phyloP scores from a whole-genome alignment of 2,113 vertebrate species.

The Phalacrocorax brasilianus region DNA sequence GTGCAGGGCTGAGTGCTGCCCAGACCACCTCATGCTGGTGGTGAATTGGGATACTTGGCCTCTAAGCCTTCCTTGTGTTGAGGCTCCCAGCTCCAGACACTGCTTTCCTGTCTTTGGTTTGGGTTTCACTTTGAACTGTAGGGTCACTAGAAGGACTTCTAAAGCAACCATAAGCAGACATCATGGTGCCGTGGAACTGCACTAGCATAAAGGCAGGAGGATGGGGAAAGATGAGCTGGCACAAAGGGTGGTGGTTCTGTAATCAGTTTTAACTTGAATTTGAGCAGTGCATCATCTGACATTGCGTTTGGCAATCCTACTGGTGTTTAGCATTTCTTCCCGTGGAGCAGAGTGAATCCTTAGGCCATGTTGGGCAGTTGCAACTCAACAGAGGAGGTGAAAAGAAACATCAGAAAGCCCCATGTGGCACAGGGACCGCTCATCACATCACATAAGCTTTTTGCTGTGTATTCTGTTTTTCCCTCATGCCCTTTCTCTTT shows the following conservation, averaged over 20 bases:
- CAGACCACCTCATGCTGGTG: neutral
- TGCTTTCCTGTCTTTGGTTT: neutral
- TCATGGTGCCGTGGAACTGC: rapidly evolving
- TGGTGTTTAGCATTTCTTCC: neutral
- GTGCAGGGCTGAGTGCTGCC: neutral
- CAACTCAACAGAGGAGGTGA: neutral
- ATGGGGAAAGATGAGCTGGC: neutral
- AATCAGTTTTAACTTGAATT: neutral
- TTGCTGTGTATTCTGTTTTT: neutral
- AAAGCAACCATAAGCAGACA: neutral
- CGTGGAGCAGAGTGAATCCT: neutral
- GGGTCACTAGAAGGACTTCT: neutral
- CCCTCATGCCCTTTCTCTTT: neutral
- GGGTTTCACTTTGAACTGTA: neutral
- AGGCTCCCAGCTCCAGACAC: neutral
- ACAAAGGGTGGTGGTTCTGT: neutral
- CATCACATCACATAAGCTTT: neutral
- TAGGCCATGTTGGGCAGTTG: neutral
- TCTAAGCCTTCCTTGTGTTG: neutral
- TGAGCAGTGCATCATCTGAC: neutral
- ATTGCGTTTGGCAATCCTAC: neutral
- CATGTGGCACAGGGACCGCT: neutral
- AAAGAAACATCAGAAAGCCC: neutral
- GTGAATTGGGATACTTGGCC: neutral
- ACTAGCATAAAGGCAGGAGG: neutral